Evolutionary conservation across 2,113 vertebrate species (phyloP), one percentile per base, ranked within the genome.

Genomic region (Hyaena hyaena): DNA sequence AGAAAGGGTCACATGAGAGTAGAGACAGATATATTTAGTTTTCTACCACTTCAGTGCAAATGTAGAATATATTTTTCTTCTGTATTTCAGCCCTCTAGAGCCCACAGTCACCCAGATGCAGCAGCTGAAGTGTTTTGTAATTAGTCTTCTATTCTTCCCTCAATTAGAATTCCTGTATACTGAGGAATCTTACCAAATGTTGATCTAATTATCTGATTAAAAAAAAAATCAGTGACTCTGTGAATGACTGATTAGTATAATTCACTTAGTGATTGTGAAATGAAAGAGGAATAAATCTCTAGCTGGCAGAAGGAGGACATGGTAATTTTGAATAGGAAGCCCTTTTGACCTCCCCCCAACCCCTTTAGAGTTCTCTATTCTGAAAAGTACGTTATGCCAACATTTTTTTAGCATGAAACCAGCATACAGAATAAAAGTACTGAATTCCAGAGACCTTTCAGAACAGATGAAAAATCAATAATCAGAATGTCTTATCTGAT

Each of bases 181-280:
- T 3, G 63, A 77, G 83, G 19, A 63, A 88, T 90, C 77, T 85
- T 43, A 65, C 79, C 68, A 96, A 81, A 90, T 85, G 81, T 84
- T 96, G 82, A 91, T 82, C 71, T 85, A 73, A 91, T 95, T 96
- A 91, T 98, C 81, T 96, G 81, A 95, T 93, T 65, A 50, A 45
- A 53, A 93, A 39, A 91, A 90, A 91, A 93, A 76, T 88, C 65
- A 77, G 63, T 97, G 79, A 95, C 58, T 58, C 15, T 89, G 48
- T 93, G 90, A 95, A 26, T 93, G 79, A 79, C 79, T 96, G 50
- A 93, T 93, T 86, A 89, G 74, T 92, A 65, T 76, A 88, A 90
- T 90, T 83, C 43, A 95, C 69, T 89, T 86, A 95, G 9, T 93
- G 80, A 90, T 82, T 90, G 7, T 85, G 66, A 94, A 58, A 84